Evolutionary conservation across 2,797 vertebrate species (phyloP), one percentile per base, ranked within the genome.

Genomic region (Thamnophis elegans): DNA sequence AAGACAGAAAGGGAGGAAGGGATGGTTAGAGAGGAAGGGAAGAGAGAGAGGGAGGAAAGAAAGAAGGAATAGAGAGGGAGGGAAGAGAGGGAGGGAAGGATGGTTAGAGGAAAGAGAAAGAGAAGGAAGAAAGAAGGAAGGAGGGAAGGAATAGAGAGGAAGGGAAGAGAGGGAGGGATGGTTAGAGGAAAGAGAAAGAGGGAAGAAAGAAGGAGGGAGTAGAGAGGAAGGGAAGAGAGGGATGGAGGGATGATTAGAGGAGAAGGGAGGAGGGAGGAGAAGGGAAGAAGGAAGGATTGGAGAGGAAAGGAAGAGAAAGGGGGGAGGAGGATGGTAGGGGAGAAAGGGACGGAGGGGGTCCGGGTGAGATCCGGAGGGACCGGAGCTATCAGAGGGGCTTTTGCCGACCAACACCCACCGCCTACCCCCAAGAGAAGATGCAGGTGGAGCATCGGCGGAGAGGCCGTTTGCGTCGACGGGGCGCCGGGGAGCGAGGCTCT

Each of bases 51-150:
- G 6, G 16, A n/a, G 0, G 16, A 13, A 14, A 5, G 65, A 0
- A 6, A n/a, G 13, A 2, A 36, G 2, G 32, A 8, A 6, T 2
- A 7, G 9, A n/a, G 1, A 62, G 13, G 5, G 18, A 36, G 68
- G 65, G n/a, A 62, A 14, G 7, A 25, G 10, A 54, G 54, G 12
- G 54, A 59, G 36, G 32, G 14, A 2, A 8, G 2, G 13, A 16
- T 5, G 16, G 14, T 2, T 13, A 54, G 53, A 13, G 0, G 0
- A 7, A 8, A 59, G 22, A 10, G 25, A 4, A 20, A 2, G 3
- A 5, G 3, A 26, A 3, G 10, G 0, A 12, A 8, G 22, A 3
- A 1, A 1, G 16, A 18, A 16, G 55, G 14, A 4, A 4, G 2
- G 55, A 1, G 18, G 55, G 55, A 18, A 18, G 14, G 53, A 9